Base-by-base conservation (phyloP, 2,113 vertebrate species). In the Oryzias javanicus region DNA sequence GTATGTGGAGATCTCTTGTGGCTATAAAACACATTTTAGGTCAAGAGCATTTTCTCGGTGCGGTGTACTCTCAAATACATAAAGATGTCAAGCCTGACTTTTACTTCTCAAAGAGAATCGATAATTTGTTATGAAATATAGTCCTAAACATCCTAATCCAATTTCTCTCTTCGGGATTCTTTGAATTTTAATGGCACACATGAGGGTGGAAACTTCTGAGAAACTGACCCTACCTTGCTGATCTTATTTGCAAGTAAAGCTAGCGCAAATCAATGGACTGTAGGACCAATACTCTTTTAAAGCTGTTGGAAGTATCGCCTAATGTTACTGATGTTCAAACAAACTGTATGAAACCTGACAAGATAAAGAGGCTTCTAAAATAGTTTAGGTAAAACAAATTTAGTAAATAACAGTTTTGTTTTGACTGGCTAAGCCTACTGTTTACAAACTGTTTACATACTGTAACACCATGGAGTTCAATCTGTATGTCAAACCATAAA, bases 231-330 rank as follows among this genome's bases (percentile, higher is more conserved):
- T 53, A 68, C 53, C 44, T 59, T 42, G 44, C 60, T 60, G 49
- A 67, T 53, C 59, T 51, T 45, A 67, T 72, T 59, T 59, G 40
- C 46, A 78, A 59, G 49, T 78, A 59, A 65, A 49, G 64, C 49
- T 46, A 74, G 57, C 25, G 35, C 41, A 64, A 70, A 73, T 79
- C 79, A 52, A 73, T 76, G 40, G 20, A n/a, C 58, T 64, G 42
- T 58, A 58, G 70, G 60, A 67, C 54, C 65, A 24, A 22, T 7
- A 49, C 64, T 40, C 50, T 66, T n/a, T 45, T 35, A 69, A 53
- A 52, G 53, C 71, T 62, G 46, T 60, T 62, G 49, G 49, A 69
- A 51, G 40, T 20, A 62, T 47, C 22, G 74, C 64, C 60, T 56
- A 60, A 67, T 42, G 27, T 49, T 59, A 72, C 59, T 53, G 56